Conservation (phyloP, 2,113 vertebrate genomes). For the pig (Sus scrofa) region T2T-Sscrofa CM000819.6:9835001-9835500, state of each 20-base stretch:
- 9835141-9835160: not conserved
- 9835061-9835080: not conserved
- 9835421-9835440: not conserved
- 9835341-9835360: not conserved
- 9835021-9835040: not conserved
- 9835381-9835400: not conserved
- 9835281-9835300: not conserved
- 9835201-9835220: not conserved
- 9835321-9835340: not conserved
- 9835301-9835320: not conserved
- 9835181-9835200: not conserved
- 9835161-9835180: not conserved
- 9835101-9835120: not conserved
- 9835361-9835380: not conserved
- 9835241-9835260: not conserved
- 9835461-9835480: not conserved
- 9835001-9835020: not conserved
- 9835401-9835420: not conserved
- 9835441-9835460: not conserved
- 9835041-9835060: not conserved
- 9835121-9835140: not conserved
- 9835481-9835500: not conserved
- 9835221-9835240: not conserved
- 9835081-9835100: not conserved
- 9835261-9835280: fast-evolving